These are phyloP conservation scores for Zosterops japonicus DNA, from an alignment of 2,113 vertebrate species.

Conservation along the genomic window DNA sequence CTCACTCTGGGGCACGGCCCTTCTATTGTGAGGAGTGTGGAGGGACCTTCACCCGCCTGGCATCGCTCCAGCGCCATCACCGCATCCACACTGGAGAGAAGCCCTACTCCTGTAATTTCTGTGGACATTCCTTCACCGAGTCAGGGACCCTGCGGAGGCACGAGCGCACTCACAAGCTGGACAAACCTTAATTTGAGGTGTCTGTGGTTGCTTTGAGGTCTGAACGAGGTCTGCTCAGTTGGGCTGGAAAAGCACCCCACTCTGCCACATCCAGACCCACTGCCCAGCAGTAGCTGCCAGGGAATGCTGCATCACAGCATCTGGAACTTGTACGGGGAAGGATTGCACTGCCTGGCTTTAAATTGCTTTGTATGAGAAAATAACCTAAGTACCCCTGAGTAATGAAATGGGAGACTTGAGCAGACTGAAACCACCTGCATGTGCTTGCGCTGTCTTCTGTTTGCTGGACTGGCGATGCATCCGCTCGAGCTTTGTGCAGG, in stretches of 20 bases:
- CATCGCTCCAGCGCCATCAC: conserved; percentile 37
- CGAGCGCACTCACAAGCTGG: not conserved
- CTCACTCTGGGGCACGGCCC: conserved; percentile 15
- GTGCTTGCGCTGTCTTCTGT: not conserved
- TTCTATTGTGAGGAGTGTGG: conserved; percentile 38
- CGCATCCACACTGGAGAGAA: conserved; percentile 50
- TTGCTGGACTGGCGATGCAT: not conserved
- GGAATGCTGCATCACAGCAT: not conserved
- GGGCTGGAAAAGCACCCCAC: not conserved
- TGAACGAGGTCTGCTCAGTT: fast-evolving
- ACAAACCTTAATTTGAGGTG: not conserved
- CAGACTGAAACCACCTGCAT: not conserved
- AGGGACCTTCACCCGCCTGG: conserved; percentile 6
- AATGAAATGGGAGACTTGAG: not conserved
- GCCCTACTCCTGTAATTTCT: conserved; percentile 29
- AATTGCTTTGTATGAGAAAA: not conserved
- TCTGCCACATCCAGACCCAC: not conserved
- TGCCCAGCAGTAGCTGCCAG: not conserved
- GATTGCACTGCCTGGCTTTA: not conserved
- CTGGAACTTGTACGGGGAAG: not conserved
- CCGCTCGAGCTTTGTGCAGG: not conserved
- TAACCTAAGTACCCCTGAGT: not conserved
- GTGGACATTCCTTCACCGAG: conserved; percentile 25
- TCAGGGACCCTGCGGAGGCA: conserved; percentile 30
- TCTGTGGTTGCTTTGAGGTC: not conserved